Evolutionary conservation across 2,888 invertebrate genomes (phyloP).

Genomic region (Cepaea hortensis): DNA sequence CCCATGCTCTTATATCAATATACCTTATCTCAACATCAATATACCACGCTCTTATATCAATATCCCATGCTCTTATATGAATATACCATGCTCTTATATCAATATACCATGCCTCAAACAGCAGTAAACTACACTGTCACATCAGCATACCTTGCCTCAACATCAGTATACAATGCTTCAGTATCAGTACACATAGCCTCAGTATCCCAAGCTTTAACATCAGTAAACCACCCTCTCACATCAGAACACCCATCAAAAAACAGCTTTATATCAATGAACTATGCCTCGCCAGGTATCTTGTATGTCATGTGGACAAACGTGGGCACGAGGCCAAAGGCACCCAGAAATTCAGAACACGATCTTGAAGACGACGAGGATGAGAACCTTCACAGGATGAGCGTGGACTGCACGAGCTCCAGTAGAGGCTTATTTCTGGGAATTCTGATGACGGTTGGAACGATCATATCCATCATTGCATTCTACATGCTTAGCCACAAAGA

Average conservation of each 20-base stretch:
- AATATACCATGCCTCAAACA: too few species aligned
- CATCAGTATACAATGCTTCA: too few species aligned
- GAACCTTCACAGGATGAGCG: constrained; percentile 57
- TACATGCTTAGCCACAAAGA: constrained; percentile 86
- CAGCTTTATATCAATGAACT: too few species aligned
- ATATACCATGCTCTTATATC: too few species aligned
- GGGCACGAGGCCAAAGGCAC: constrained; percentile 73
- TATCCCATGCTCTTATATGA: too few species aligned
- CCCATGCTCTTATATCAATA: too few species aligned
- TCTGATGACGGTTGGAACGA: constrained; percentile 53
- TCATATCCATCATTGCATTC: constrained; percentile 84
- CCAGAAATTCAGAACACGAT: constrained; percentile 41
- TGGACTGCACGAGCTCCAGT: constrained; percentile 94
- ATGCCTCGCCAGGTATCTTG: constrained; percentile 82
- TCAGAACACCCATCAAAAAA: background rate
- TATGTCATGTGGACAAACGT: constrained; percentile 95
- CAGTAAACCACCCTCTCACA: background rate
- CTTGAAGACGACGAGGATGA: constrained; percentile 42
- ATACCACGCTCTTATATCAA: too few species aligned
- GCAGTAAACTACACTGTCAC: too few species aligned
- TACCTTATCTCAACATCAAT: too few species aligned
- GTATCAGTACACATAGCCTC: too few species aligned
- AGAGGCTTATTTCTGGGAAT: constrained; percentile 83
- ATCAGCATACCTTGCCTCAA: too few species aligned
- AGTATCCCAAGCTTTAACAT: too few species aligned